Base-by-base conservation (phyloP, 2,888 invertebrate genomes). In the Gnatocerus cornutus region DNA sequence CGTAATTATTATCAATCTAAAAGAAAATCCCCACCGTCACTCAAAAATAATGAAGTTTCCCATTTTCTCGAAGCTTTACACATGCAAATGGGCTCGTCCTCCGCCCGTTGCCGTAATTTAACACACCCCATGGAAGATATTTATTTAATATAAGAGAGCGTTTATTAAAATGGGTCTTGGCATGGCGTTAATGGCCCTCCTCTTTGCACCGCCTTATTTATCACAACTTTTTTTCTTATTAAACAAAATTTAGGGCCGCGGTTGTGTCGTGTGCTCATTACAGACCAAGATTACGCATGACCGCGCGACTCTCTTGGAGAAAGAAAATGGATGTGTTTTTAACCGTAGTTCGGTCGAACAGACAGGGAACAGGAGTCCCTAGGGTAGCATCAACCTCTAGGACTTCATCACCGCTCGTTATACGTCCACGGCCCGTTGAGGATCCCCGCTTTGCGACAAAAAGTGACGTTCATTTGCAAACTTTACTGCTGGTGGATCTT, bases 321-420 rank as follows among this genome's bases (percentile, higher is more conserved):
- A 7, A 14, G 16, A 39, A 27, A 48, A 69, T 52, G 50, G 45
- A 71, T 69, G 67, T 67, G 68, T 69, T 71, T 73, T 71, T 71
- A 67, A 68, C 62, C 69, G 61, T 53, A 37, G 56, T 43, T 58
- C 53, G 48, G 33, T 43, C 55, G 58, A 62, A 66, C 58, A 62
- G 52, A 67, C 69, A 65, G 37, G 65, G 56, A 69, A 71, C 66
- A 68, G 63, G 68, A 66, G 52, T 74, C 76, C 71, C 76, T 33
- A 37, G 74, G 74, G 74, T 68, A 56, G 56, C 74, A 74, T 76
- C 73, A 72, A 58, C 73, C 43, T 71, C 69, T 68, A 74, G 73
- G 73, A 76, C 73, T 72, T 74, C 76, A 74, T 74, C 76, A 76
- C 68, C 56, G 73, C 76, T 76, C 74, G 76, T 76, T 76, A 69